Base-by-base conservation (phyloP, 2,113 vertebrate species). In the Corvus cornix region DNA sequence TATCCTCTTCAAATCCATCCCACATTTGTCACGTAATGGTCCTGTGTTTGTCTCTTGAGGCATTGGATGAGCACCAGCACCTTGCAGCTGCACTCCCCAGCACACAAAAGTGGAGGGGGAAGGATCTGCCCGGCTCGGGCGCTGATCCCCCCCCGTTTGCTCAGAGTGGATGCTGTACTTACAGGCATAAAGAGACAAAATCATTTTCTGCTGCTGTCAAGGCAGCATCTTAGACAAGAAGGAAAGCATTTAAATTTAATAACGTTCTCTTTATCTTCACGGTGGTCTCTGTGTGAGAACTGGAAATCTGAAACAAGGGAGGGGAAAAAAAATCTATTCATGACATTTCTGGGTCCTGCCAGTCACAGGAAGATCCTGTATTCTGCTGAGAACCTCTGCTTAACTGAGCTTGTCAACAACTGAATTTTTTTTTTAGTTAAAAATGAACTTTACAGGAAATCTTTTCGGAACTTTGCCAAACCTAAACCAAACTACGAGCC, bases 381-480 rank as follows among this genome's bases (percentile, higher is more conserved):
- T 49, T 79, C 79, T 88, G 59, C 51, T 66, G 83, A 79, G 77
- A 82, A 35, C 3, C 0, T 69, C 68, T 77, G 4, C 63, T 55
- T 62, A 62, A 21, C 37, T 23, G 43, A 59, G 14, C 35, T 84
- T 67, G 82, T 80, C 55, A 44, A 46, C 63, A 80, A 59, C 35
- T 46, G 1, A 15, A 21, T 14, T 19, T 43, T 56, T 23, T 55
- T 56, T 90, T 72, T 8, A 64, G 51, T 73, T 88, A 78, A 92
- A 84, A 83, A 72, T 68, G 55, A 95, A 83, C 78, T 91, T 93
- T 76, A 44, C 27, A 70, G 67, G 6, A 48, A 86, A 94, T 86
- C 63, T 86, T 95, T 86, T 86, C n/a, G 85, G 72, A 93, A 59
- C 69, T 78, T 77, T 87, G 56, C 85, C 79, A 94, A 74, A 60